A percentile compares a stretch with the other conserved stretches of the same genome.
Evolutionary conservation across 2,113 vertebrate species (phyloP).

Genomic region (Mustela nigripes): DNA sequence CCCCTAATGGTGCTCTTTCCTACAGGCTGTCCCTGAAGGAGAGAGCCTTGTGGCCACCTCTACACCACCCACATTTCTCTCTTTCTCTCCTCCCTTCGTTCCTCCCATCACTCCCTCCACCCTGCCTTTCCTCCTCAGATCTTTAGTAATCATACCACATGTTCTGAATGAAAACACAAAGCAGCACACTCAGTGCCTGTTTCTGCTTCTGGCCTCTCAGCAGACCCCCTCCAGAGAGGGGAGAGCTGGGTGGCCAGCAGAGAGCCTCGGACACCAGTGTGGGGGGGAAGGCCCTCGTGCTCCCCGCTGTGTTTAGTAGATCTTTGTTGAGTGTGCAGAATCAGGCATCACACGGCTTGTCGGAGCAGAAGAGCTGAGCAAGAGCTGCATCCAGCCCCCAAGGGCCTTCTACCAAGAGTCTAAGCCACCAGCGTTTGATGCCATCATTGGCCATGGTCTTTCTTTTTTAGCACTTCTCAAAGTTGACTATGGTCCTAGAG

Average conservation of each 20-base stretch:
- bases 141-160: neutral
- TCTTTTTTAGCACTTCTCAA: neutral
- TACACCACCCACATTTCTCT: neutral
- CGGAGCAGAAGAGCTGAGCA: neutral
- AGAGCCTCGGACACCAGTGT: neutral
- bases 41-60: neutral
- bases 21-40: neutral
- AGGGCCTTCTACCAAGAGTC: neutral
- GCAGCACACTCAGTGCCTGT: neutral
- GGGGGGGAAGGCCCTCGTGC: neutral
- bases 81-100: neutral
- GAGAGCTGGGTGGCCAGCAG: neutral
- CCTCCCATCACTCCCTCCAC: neutral
- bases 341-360: neutral
- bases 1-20: neutral
- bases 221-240: neutral
- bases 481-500: neutral
- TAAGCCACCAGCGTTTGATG: neutral
- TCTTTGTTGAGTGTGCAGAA: neutral
- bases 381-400: neutral
- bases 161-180: neutral
- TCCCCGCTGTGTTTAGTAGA: neutral
- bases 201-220: neutral
- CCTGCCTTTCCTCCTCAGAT: neutral
- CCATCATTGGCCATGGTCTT: neutral